Base-by-base conservation (phyloP, 2,888 invertebrate genomes). In the Trichopoda pennipes region DNA sequence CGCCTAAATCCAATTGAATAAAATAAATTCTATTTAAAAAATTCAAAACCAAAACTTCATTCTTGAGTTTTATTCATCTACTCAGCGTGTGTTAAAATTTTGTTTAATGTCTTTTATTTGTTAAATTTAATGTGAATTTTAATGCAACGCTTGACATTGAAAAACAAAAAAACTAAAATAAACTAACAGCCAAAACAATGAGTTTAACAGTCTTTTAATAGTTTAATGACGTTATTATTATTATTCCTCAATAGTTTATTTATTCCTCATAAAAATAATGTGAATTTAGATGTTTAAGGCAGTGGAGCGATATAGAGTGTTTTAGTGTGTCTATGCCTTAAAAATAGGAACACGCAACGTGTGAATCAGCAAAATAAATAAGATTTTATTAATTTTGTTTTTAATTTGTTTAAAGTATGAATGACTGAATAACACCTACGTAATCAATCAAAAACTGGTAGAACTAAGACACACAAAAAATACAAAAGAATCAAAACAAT, bases 131-230 rank as follows among this genome's bases (percentile, higher is more conserved):
- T 66, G 56, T 70, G 60, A 76, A 44, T 76, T 77, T 55, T 58
- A 72, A 66, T 66, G 55, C 53, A 60, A 72, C 60, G 19, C 51
- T 42, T 60, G 74, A 80, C 80, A 76, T 66, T 76, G 75, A 4
- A 12, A 44, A 55, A 42, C 17, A 17, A 12, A 35, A 12, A 64
- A 80, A 69, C 51, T 21, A 60, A 56, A 55, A 72, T 19, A 53
- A 17, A 47, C 28, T 28, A 4, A 28, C 3, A 78, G 63, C 12
- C 69, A 19, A 72, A 74, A 68, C 69, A 44, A 77, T 74, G 70
- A 81, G 66, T 78, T 77, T 66, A 78, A 75, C 69, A 78, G 55
- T 78, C 81, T 81, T 78, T 81, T 72, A 72, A 75, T 79, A 79
- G 79, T 53, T 19, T 51, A 61, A 79, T 82, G 82, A 79, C 82